Conservation (phyloP, 2,113 vertebrate genomes). For the Mesoclemmys tuberculata region DNA sequence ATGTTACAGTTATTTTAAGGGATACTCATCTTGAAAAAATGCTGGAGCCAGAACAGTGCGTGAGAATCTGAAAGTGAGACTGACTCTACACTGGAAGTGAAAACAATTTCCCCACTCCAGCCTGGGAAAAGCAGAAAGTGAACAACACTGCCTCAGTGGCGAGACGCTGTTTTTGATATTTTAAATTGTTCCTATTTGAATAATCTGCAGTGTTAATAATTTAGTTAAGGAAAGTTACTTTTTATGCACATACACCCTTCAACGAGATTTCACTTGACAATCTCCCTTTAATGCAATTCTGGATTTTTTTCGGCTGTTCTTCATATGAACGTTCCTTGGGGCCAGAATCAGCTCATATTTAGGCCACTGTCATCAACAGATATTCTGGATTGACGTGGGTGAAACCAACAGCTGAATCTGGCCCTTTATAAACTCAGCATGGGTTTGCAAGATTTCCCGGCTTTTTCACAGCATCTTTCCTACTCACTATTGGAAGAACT, state of each 20-base stretch:
- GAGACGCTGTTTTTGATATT: background rate
- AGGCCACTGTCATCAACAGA: background rate
- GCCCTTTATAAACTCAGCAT: background rate
- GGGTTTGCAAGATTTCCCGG: background rate
- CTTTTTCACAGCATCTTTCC: background rate
- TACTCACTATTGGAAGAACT: background rate
- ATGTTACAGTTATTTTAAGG: background rate
- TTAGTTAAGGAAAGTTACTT: accelerated
- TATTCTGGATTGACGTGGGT: background rate
- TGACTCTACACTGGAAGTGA: background rate
- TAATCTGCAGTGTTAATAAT: background rate
- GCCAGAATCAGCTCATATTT: background rate
- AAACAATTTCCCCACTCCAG: background rate
- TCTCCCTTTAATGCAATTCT: background rate
- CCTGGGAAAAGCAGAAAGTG: background rate
- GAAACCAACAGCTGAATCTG: background rate
- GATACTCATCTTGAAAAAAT: background rate
- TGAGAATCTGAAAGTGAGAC: background rate
- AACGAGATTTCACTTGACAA: background rate
- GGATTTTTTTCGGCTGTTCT: background rate
- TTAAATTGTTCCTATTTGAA: background rate
- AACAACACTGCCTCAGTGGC: background rate
- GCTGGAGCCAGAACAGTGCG: background rate
- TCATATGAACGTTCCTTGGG: accelerated
- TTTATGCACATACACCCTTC: background rate